Conservation (phyloP, 2,888 invertebrate genomes). For the Choreutis nemorana region DNA sequence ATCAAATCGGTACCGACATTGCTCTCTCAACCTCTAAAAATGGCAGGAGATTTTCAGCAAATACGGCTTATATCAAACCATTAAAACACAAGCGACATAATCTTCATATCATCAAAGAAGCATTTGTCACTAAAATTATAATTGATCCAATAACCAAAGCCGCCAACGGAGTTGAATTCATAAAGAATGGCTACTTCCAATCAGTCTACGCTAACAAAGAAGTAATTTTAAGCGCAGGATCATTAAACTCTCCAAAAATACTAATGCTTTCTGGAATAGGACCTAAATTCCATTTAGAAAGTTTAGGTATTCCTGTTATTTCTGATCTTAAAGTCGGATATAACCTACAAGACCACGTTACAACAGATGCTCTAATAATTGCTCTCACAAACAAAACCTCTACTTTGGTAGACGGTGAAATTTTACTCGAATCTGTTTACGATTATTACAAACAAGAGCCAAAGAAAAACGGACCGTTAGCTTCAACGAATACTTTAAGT, state of each 20-base stretch:
- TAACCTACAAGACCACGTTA: slow-evolving; percentile 80
- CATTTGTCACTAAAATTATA: slow-evolving; percentile 64
- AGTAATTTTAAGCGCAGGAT: slow-evolving; percentile 68
- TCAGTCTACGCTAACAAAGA: slow-evolving; percentile 64
- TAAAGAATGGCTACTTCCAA: slow-evolving; percentile 42
- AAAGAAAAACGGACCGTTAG: slow-evolving; percentile 56
- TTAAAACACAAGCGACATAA: slow-evolving; percentile 63
- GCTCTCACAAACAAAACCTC: slow-evolving; percentile 61
- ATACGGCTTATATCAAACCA: slow-evolving; percentile 72
- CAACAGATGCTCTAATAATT: slow-evolving; percentile 62
- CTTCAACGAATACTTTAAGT: slow-evolving; percentile 61
- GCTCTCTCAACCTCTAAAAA: slow-evolving; percentile 69
- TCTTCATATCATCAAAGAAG: slow-evolving; percentile 54
- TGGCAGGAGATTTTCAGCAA: slow-evolving; percentile 69
- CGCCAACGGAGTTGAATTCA: slow-evolving; percentile 46
- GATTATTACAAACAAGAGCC: slow-evolving; percentile 39
- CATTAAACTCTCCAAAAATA: slow-evolving; percentile 70
- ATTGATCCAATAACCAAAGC: slow-evolving; percentile 64
- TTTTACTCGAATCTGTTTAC: slow-evolving; percentile 45
- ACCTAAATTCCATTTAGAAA: slow-evolving; percentile 58
- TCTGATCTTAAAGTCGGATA: slow-evolving; percentile 74
- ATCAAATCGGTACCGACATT: slow-evolving; percentile 69
- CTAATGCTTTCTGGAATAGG: slow-evolving; percentile 74
- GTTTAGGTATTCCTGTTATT: slow-evolving; percentile 61
- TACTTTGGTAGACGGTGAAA: slow-evolving; percentile 39